Base-by-base conservation (phyloP, 2,888 invertebrate genomes). In the Hypsopygia costalis region DNA sequence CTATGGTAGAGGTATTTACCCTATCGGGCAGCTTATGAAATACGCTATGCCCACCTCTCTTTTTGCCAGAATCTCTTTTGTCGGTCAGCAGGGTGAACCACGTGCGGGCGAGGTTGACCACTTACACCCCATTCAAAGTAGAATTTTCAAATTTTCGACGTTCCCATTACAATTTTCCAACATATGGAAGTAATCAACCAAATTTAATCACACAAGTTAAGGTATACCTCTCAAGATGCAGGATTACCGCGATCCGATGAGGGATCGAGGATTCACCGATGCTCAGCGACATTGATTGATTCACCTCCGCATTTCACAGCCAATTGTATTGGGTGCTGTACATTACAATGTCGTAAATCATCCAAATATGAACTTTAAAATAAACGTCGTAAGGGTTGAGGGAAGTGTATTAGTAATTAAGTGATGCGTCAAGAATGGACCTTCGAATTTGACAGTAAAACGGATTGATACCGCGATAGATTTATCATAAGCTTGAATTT, bases 261-360 rank as follows among this genome's bases (percentile, higher is more conserved):
- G 29, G 40, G 36, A 38, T 38, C 34, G 31, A 40, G 36, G 41
- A 43, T 44, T 30, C 35, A 45, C 38, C 36, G 42, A 46, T 37
- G 27, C 36, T 32, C 16, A 6, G 48, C 29, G 53, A 54, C 51
- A 46, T 54, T 54, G 53, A 54, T 54, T 54, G 53, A 54, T 54
- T 43, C 45, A 53, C 53, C 50, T 51, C 46, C 41, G 35, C 32
- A 29, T 46, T 46, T 40, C 34, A 43, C 34, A 40, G 22, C 36
- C 43, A 38, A 42, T 45, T 42, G 45, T 45, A 42, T 36, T 38
- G 40, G 40, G 36, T 36, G 29, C 36, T 36, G 25, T 6, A 31
- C 11, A 8, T 6, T 29, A n/a, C 1, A 6, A 2, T 30, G 12
- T 11, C 10, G 7, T n/a, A 11, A 34, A 37, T 21, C 9, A 22